Base-by-base conservation (phyloP, 2,888 invertebrate species). In the Epirrita christyi region DNA sequence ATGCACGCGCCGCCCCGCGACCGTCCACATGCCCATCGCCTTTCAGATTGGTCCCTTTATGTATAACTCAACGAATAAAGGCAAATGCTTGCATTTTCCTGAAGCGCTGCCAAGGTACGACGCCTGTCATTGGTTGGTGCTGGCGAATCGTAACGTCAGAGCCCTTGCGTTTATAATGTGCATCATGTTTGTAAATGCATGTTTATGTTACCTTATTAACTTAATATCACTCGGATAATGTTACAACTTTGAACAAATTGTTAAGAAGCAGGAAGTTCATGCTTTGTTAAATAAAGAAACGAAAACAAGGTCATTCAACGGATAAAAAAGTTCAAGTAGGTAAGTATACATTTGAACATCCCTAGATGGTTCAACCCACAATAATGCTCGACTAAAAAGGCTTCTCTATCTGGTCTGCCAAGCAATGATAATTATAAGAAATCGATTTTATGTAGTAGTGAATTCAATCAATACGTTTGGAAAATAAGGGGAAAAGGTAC, bases 31-130 rank as follows among this genome's bases (percentile, higher is more conserved):
- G 66, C 71, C 61, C 75, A 59, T 56, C 75, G 72, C 76, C 76
- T 70, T 78, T 79, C 82, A 86, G 79, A 87, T 87, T 88, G 88
- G 88, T 88, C 88, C 89, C 86, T 89, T 87, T 73, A 68, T 63
- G 57, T 67, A 64, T 64, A 68, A 71, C 71, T 68, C 77, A 70
- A 64, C 86, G 85, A 83, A 85, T 84, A 77, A 80, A 76, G 78
- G 79, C 80, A 75, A 70, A 77, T 73, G 73, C 54, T 65, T 71
- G 66, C 65, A 71, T 72, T 78, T 78, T 75, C 76, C 78, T 80
- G 81, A 81, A 79, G 75, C 80, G 67, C 49, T 79, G 85, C 83
- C 86, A 86, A 85, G 50, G 72, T 76, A 70, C 72, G 64, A 52
- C 63, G 65, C 10, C 49, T 61, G 70, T 63, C 61, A 86, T 87